phyloP scores from a whole-genome alignment of 1,140 invertebrate genomes.

The Drosophila ficusphila region DNA sequence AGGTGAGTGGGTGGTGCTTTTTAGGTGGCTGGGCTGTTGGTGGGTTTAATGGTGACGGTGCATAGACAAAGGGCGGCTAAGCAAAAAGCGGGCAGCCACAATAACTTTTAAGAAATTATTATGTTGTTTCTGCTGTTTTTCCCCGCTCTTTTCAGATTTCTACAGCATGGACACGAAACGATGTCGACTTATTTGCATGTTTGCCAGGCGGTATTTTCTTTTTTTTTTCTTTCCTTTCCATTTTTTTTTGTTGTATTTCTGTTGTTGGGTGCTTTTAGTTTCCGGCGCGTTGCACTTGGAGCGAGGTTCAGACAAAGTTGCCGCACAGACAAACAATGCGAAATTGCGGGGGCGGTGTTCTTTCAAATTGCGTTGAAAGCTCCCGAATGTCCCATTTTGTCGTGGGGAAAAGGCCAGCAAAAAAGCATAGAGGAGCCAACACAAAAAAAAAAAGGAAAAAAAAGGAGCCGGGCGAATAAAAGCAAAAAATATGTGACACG shows the following conservation, averaged over 20 bases:
- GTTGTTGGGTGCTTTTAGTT: slow-evolving; percentile 51
- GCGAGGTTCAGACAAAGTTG: slow-evolving; percentile 48
- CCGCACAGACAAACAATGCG: slow-evolving; percentile 73
- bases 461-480: slow-evolving; percentile 17
- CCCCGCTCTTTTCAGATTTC: slow-evolving; percentile 13
- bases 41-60: neutral
- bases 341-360: slow-evolving; percentile 55
- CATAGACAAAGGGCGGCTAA: slow-evolving; percentile 59
- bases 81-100: slow-evolving; percentile 47
- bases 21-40: neutral
- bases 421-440: slow-evolving; percentile 39
- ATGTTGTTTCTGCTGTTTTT: slow-evolving; percentile 22
- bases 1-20: slow-evolving; percentile 11
- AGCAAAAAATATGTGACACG: slow-evolving; percentile 72
- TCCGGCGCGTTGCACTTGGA: slow-evolving; percentile 65
- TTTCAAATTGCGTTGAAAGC: slow-evolving; percentile 77
- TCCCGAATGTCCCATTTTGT: slow-evolving; percentile 70
- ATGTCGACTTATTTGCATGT: slow-evolving; percentile 62
- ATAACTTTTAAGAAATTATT: slow-evolving; percentile 64
- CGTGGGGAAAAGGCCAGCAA: slow-evolving; percentile 56
- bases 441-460: slow-evolving; percentile 36
- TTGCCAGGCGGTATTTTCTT: slow-evolving; percentile 9
- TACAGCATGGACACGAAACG: slow-evolving; percentile 38
- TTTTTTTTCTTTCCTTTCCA: too few species aligned
- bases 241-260: slow-evolving; percentile 29